These are phyloP conservation scores for Ficedula albicollis DNA, from an alignment of 2,797 vertebrate species.

Conservation along the genomic window DNA sequence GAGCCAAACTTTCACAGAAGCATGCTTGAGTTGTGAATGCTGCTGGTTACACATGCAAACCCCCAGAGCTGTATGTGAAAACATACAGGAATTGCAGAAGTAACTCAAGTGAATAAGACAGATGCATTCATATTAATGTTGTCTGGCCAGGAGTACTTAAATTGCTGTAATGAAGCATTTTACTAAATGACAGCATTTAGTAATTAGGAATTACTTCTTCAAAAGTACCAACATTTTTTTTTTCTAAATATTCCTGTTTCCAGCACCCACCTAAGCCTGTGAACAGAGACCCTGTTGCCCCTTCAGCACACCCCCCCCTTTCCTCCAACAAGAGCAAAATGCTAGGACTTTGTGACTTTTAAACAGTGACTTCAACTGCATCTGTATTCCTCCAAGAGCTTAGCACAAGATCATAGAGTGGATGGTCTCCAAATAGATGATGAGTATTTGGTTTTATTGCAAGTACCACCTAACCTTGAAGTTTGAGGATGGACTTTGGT, in stretches of 20 bases:
- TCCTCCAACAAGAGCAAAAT: not conserved
- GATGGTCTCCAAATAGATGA: not conserved
- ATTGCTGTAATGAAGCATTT: conserved; percentile 8
- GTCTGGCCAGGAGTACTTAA: not conserved
- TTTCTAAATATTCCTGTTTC: not conserved
- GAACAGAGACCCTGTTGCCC: not conserved
- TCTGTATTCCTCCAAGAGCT: not conserved
- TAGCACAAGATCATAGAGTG: not conserved
- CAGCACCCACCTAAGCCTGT: not conserved
- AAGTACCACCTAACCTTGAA: not conserved
- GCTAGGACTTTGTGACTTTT: not conserved
- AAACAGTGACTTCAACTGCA: not conserved
- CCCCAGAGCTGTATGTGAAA: not conserved
- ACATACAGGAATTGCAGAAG: not conserved
- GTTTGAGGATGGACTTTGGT: not conserved
- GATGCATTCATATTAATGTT: not conserved
- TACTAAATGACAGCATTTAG: not conserved
- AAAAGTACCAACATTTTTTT: not conserved
- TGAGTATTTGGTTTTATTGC: not conserved
- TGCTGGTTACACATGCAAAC: not conserved
- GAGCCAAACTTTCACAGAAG: not conserved
- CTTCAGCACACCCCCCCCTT: not conserved
- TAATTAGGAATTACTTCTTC: not conserved
- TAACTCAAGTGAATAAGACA: not conserved
- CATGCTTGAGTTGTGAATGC: not conserved